Evolutionary conservation across 64 coral and sea anemone species (phyloP), one percentile per base, ranked within the genome.

Genomic region (Stichodactyla helianthus): DNA sequence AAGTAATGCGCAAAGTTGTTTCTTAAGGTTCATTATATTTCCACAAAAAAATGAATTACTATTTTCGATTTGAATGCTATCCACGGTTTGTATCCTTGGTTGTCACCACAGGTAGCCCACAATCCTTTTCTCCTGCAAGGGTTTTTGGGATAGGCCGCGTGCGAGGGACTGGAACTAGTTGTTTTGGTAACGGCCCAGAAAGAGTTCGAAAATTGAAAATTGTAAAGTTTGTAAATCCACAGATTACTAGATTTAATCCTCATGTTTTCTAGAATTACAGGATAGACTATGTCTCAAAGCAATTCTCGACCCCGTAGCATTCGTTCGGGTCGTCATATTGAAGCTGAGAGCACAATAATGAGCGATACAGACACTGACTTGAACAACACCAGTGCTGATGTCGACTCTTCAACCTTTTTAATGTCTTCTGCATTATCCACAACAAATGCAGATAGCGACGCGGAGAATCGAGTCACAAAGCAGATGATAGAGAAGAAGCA

Each of bases 401-500:
- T 93, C 54, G 94, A 97, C 71, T 93, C 94, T 71, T 93, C 94
- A 28, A 97, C 97, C 20, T 84, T 93, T 86, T 82, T 99, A 27
- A 93, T 92, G 71, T 92, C 85, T 74, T 95, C 97, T 50, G 90
- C 67, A 22, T 86, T 94, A 16, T 98, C 95, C 9, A 94, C 92
- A 14, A 95, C 97, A 22, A 87, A 92, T 77, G 90, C 77, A 13
- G 93, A 94, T 56, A 94, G 89, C 23, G 92, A 92, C 13, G 52
- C 16, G 16, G 93, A 99, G 85, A 92, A 90, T 85, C 79, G 82
- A 68, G 83, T 99, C 54, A 99, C 93, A n/a, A 92, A 91, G 70
- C 86, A 95, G 85, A 92, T 95, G 91, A 95, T 99, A 74, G 97
- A 99, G 54, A 92, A 61, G 60, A 99, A 99, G 80, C 97, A 99